Evolutionary conservation across 1,140 invertebrate species (phyloP).

Genomic region (Lepidotrigona ventralis): DNA sequence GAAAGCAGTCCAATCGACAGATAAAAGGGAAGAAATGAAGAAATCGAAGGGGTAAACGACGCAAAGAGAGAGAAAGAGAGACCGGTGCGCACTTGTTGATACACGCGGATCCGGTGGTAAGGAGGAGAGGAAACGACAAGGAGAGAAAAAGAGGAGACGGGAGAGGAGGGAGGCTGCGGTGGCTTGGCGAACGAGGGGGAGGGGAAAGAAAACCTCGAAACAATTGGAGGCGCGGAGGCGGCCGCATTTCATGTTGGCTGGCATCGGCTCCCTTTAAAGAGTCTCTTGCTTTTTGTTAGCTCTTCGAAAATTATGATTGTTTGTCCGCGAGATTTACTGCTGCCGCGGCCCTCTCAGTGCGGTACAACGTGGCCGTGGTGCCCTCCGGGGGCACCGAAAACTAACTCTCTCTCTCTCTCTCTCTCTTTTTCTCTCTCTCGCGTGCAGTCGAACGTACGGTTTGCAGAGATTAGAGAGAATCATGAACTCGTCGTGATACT

Average conservation of each 20-base stretch:
- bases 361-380: conserved; percentile 36
- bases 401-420: conserved; percentile 2
- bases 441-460: conserved; percentile 44
- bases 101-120: conserved; percentile 33
- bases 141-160: conserved; percentile 26
- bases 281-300: conserved; percentile 76
- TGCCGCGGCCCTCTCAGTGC: conserved; percentile 54
- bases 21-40: conserved; percentile 47
- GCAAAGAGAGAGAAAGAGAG: neutral
- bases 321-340: conserved; percentile 78
- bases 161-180: conserved; percentile 3
- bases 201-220: conserved; percentile 72
- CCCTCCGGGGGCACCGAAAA: conserved; percentile 44
- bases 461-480: conserved; percentile 74
- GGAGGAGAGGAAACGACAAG: conserved; percentile 29
- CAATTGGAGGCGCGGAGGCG: conserved; percentile 78
- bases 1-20: neutral
- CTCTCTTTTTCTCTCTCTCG: no score
- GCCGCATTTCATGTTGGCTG: conserved; percentile 75
- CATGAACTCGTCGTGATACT: conserved; percentile 50
- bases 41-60: conserved; percentile 36
- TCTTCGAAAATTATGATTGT: conserved; percentile 80
- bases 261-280: conserved; percentile 77
- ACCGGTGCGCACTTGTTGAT: conserved; percentile 45
- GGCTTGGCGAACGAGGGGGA: conserved; percentile 18